Evolutionary conservation across 2,888 invertebrate species (phyloP), one percentile per base, ranked within the genome.

Genomic region (Steinernema carpocapsae): DNA sequence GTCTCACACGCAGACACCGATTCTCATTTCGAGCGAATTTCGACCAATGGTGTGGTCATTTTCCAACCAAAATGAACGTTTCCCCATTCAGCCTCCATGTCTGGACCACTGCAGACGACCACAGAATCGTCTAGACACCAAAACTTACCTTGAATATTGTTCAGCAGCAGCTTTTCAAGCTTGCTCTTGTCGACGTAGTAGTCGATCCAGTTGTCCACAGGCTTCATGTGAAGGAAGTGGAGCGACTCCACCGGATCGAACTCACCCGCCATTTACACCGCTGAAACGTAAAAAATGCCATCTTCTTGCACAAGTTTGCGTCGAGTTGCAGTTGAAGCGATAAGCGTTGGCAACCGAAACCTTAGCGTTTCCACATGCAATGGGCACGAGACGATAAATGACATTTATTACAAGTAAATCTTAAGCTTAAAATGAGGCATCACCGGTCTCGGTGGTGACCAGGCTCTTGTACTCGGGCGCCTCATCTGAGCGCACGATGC

Each of bases 131-230:
- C 43, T 7, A 43, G 7, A 12, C 7, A 43, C 10, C 43, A 14
- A 43, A 43, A 12, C 51, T 56, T 17, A 56, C 56, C 56, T 56
- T 26, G 22, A 6, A 10, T 26, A 43, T 43, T 43, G 10, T 6
- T 56, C 56, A 56, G 26, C 6, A 56, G 24, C 22, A 56, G 22
- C 6, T 56, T 12, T 10, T 22, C 14, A 12, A 56, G 22, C 26
- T 56, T 56, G 22, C 37, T 51, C 29, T 52, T 72, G 37, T 72
- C 56, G 26, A 56, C 56, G 56, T 56, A 79, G 51, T 80, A 79
- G 46, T 79, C 80, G 19, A 80, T 32, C 79, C 79, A 79, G 46
- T 76, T 81, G 19, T 70, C 48, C 29, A 72, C 19, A 24, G 79
- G 79, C 37, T 75, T 43, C 32, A 71, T 42, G 37, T 74, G 70